Base-by-base conservation (phyloP, 1,140 invertebrate species). In the Ceratitis capitata region DNA sequence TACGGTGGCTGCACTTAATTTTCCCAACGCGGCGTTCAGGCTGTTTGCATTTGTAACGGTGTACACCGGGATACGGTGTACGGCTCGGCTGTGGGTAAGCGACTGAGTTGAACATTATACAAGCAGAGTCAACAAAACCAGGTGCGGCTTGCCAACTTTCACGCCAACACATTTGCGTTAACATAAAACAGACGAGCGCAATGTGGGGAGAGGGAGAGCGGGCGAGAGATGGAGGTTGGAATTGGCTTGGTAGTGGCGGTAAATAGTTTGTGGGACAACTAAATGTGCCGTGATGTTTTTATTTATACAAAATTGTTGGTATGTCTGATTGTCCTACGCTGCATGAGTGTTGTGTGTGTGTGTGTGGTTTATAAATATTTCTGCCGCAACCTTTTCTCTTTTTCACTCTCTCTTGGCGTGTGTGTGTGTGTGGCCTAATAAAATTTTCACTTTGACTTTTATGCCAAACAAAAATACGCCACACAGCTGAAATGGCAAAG, bases 361-460 rank as follows among this genome's bases (percentile, higher is more conserved):
- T 78, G n/a, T 78, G 69, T 23, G 69, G 23, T 23, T 45, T 12
- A n/a, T n/a, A n/a, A n/a, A n/a, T n/a, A n/a, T n/a, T n/a, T n/a
- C n/a, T n/a, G n/a, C n/a, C n/a, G n/a, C n/a, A n/a, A n/a, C n/a
- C n/a, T n/a, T n/a, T n/a, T n/a, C n/a, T n/a, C n/a, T n/a, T n/a
- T n/a, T n/a, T n/a, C n/a, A n/a, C n/a, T n/a, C n/a, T n/a, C n/a
- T n/a, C n/a, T n/a, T n/a, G n/a, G n/a, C n/a, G n/a, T n/a, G n/a
- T 45, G 69, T 78, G 39, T 78, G 69, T 19, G n/a, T 26, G n/a
- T 78, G 42, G 69, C 10, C 32, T 78, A 78, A 78, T 78, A 78
- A 78, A 45, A 78, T 78, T 78, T 78, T 45, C 69, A 78, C 69
- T 78, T 78, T 78, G 69, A 78, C 69, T 78, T 78, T 78, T 78